A percentile compares a stretch with the other conserved stretches of the same genome.
phyloP scores from a whole-genome alignment of 2,113 vertebrate genomes.

The Amphilophus citrinellus region DNA sequence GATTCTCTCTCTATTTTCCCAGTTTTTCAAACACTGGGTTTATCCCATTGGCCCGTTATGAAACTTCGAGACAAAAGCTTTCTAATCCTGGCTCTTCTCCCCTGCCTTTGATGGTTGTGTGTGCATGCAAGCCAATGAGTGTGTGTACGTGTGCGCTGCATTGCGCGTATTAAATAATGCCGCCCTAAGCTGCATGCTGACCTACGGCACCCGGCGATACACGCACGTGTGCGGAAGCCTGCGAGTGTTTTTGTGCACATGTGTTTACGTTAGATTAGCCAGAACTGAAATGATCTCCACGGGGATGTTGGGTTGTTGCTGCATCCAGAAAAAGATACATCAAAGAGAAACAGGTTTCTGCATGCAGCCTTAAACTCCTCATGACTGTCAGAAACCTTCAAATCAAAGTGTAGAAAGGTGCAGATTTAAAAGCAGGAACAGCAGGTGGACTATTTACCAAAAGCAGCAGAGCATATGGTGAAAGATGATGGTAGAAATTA shows the following conservation, averaged over 20 bases:
- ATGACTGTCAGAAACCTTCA: conserved; percentile 2
- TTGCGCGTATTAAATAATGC: background rate
- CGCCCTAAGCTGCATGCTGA: conserved; percentile 29
- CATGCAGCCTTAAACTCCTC: conserved; percentile 12
- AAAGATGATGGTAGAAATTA: conserved; percentile 3
- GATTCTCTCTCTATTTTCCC: conserved; percentile 23
- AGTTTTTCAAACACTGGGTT: conserved; percentile 53
- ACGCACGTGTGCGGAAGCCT: conserved; percentile 1
- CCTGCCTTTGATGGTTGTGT: conserved; percentile 58
- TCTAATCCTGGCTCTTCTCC: conserved; percentile 62
- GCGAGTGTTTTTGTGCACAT: conserved; percentile 2
- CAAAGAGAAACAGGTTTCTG: conserved; percentile 51
- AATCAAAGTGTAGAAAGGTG: conserved; percentile 1
- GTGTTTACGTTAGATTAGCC: conserved; percentile 51
- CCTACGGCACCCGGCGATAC: conserved; percentile 15
- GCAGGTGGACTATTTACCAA: background rate
- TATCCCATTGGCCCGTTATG: conserved; percentile 56
- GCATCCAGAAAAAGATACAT: conserved; percentile 58
- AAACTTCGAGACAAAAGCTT: conserved; percentile 67
- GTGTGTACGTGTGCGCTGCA: background rate
- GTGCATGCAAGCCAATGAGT: conserved; percentile 28
- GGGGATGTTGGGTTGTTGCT: conserved; percentile 28
- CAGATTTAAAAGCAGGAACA: background rate
- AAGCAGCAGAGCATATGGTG: background rate
- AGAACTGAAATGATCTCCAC: conserved; percentile 52